Base-by-base conservation (phyloP, 1,140 invertebrate species). In the Hycleus cichorii region DNA sequence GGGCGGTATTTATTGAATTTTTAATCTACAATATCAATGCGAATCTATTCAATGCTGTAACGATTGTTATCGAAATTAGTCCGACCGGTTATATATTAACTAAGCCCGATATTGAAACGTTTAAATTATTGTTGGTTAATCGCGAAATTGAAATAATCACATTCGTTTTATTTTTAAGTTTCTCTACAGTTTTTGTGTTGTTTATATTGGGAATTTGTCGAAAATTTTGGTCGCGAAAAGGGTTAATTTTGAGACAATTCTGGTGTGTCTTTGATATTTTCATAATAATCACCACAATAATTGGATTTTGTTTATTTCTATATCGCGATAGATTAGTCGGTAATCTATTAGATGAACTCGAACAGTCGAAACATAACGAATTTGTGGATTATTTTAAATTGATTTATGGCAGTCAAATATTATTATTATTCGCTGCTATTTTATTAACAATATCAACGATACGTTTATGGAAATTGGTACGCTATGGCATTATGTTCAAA, bases 311-410 rank as follows among this genome's bases (percentile, higher is more conserved):
- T 40, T 58, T 59, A n/a, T 59, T 56, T 27, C 8, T 52, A 9
- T 26, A 56, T 11, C 39, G 61, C 11, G 26, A 44, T 39, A 8
- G 43, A 25, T 7, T 48, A 25, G 58, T 63, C 9, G 51, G 47
- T 43, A n/a, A 39, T 5, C 59, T 63, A 26, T 27, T 64, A 11
- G 38, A 26, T 2, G 39, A 38, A 48, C 25, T 68, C 11, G 49
- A 66, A 24, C 32, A 44, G 40, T 49, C 58, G 4, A 66, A 58
- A 44, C 58, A 68, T 43, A 68, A 68, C 46, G 39, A 64, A 46
- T 66, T 66, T 50, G 43, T 68, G 27, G 59, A 60, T 38, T 68
- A 68, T 57, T 68, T 66, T 50, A 32, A 66, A 39, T 39, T 68
- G 39, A 57, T 68, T 56, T 52, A 40, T 7, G 58, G 53, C 0